Base-by-base conservation (phyloP, 2,797 vertebrate species). In the Enteromius unitaeniatus region DNA sequence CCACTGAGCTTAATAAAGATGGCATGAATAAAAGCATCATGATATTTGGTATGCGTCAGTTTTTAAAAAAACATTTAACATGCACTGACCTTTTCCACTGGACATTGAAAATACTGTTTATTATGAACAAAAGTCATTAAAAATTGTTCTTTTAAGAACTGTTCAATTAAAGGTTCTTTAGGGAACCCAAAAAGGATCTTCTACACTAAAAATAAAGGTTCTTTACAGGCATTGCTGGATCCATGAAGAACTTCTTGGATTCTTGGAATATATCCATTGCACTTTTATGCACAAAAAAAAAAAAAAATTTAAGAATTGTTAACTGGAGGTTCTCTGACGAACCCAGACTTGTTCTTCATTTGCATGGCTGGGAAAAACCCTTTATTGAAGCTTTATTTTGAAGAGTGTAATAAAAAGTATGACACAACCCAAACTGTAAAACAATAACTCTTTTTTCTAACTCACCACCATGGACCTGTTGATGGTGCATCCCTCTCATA, bases 381-480 rank as follows among this genome's bases (percentile, higher is more conserved):
- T 65, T 34, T 31, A 31, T 17, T 26, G 14, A 64, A 64, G 60
- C 60, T 64, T 64, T 34, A 31, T 9, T 9, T 19, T 65, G 14
- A 64, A 64, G 60, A 64, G 60, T 31, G 60, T 64, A 1, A 64
- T 31, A 31, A 31, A 15, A 64, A 3, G 23, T 62, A 62, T 62
- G 6, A 31, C 60, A 51, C 47, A 69, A 49, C 23, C 13, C 17
- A 15, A 49, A 19, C 47, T 55, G 49, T 34, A 62, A 23, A 34
- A 62, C 23, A 28, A 15, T 19, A 21, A 26, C 8, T 55, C 6
- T 14, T n/a, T 78, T 31, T 78, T 8, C 42, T 51, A 21, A 69
- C 89, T 79, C 90, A 98, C 98, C 98, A 95, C 96, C 10, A 62
- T 98, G 97, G 26, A 98, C 97, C 0, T 92, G 14, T 14, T 97